Evolutionary conservation across 2,113 vertebrate species (phyloP).

Genomic region (Psilopogon haemacephalus): DNA sequence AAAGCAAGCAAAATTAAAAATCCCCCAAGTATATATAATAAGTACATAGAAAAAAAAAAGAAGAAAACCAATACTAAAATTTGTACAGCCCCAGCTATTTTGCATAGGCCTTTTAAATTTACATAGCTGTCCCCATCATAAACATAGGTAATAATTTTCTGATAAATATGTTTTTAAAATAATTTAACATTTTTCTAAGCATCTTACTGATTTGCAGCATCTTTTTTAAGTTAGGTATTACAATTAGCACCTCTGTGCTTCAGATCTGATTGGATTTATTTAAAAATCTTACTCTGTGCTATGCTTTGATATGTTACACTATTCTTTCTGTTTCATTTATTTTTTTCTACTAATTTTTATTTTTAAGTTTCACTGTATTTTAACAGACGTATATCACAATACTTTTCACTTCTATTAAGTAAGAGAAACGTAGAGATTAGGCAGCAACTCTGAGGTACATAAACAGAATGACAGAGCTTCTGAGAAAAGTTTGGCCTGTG

Average conservation of each 20-base stretch:
- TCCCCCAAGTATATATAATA: neutral
- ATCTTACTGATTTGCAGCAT: neutral
- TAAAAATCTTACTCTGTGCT: neutral
- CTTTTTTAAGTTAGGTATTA: neutral
- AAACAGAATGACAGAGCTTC: neutral
- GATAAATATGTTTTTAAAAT: neutral
- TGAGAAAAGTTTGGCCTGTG: neutral
- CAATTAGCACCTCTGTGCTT: neutral
- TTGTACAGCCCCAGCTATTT: neutral
- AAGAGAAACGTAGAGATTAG: neutral
- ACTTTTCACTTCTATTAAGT: neutral
- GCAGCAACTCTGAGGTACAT: neutral
- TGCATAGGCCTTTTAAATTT: neutral
- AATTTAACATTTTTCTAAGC: neutral
- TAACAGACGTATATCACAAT: neutral
- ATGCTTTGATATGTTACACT: neutral
- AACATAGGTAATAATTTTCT: neutral
- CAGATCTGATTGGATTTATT: neutral
- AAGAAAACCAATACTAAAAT: neutral
- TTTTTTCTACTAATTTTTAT: neutral
- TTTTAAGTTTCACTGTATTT: neutral
- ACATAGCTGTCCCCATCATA: neutral
- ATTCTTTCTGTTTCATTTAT: accelerated
- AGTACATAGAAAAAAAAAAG: neutral
- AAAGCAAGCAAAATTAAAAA: neutral